These are phyloP conservation scores for Chiroxiphia lanceolata DNA, from an alignment of 2,797 vertebrate genomes.

Conservation along the genomic window DNA sequence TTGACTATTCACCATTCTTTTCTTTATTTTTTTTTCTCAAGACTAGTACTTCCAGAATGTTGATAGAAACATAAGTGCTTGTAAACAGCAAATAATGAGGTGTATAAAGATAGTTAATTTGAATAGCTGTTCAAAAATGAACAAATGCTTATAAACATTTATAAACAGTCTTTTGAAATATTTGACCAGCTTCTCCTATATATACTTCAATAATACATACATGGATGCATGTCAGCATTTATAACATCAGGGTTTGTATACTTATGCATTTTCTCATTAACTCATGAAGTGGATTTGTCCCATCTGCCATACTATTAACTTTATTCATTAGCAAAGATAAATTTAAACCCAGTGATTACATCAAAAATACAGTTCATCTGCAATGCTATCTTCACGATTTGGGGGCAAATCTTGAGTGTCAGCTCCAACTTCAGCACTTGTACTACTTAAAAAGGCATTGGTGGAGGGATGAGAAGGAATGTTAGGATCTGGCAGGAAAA, in stretches of 20 bases:
- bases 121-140: not conserved
- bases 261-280: not conserved
- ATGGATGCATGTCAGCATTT: not conserved
- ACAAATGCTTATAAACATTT: not conserved
- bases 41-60: not conserved
- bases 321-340: not conserved
- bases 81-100: not conserved
- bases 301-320: not conserved
- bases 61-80: not conserved
- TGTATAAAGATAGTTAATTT: not conserved
- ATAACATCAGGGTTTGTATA: not conserved
- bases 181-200: not conserved
- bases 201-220: not conserved
- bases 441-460: not conserved
- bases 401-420: not conserved
- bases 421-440: not conserved
- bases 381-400: rapidly evolving
- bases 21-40: not conserved
- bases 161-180: not conserved
- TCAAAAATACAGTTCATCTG: not conserved
- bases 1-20: not conserved
- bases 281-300: not conserved
- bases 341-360: not conserved
- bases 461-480: not conserved
- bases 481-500: not conserved